A percentile compares a stretch with the other conserved stretches of the same genome.
These are phyloP conservation scores for Herpailurus yagouaroundi DNA, from an alignment of 2,113 vertebrate genomes.

Conservation along the genomic window DNA sequence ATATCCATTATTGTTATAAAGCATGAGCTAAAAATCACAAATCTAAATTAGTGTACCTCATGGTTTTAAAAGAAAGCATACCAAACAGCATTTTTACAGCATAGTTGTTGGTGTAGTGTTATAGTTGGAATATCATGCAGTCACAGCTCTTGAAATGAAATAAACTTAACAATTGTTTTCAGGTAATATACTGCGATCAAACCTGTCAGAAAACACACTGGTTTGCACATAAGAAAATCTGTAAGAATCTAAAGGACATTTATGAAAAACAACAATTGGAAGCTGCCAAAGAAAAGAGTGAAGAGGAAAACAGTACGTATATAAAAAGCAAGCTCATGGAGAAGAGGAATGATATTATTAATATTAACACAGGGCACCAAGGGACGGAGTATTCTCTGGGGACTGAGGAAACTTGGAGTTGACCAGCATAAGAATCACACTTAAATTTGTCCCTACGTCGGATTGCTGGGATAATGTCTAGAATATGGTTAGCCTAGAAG, in stretches of 20 bases:
- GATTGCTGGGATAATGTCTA: neutral
- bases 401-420: neutral
- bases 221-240: constrained; percentile 98
- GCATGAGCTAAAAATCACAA: neutral
- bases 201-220: constrained; percentile 97
- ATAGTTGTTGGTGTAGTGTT: constrained; percentile 7
- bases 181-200: constrained; percentile 97
- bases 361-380: neutral
- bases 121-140: neutral
- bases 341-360: neutral
- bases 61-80: constrained; percentile 19
- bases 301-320: constrained; percentile 81
- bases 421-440: neutral
- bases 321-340: accelerated
- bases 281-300: constrained; percentile 86
- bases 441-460: neutral
- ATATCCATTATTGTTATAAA: neutral
- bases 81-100: neutral
- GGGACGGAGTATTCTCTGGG: neutral
- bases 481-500: neutral
- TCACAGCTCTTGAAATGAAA: constrained; percentile 43
- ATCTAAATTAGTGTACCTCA: neutral
- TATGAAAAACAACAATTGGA: constrained; percentile 92
- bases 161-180: constrained; percentile 39
- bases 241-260: constrained; percentile 92